Evolutionary conservation across 2,797 vertebrate species (phyloP), one percentile per base, ranked within the genome.

Genomic region (Peromyscus melanophrys): DNA sequence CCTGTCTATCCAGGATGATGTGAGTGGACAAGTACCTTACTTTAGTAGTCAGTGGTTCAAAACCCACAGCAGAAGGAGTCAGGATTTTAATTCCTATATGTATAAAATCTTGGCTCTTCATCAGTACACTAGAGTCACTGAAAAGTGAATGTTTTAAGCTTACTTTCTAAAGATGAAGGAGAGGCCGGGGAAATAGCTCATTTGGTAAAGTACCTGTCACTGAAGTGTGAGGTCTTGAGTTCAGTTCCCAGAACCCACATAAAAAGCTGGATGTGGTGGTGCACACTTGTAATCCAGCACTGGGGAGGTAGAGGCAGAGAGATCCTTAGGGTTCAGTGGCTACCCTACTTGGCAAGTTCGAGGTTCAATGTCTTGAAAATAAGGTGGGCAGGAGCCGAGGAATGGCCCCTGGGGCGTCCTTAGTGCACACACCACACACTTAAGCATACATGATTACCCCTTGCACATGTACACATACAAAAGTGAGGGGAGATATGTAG

Each of bases 61-160:
- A 55, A 43, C 25, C 10, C 29, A 21, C 13, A 23, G 10, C 29
- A 12, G 40, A 63, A 29, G 23, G 21, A 4, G 81, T 69, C 59
- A 80, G 52, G 19, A 63, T 40, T 92, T 81, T 90, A 37, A 65
- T 65, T 59, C 29, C 29, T 12, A 27, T 31, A 52, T 34, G 27
- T 61, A 1, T 37, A 69, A 94, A 97, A 27, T 92, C 77, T 90
- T 83, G 85, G 69, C 76, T 75, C 34, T 52, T 88, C 78, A 21
- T 52, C 49, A 31, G 16, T 16, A 29, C 69, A 37, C 52, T 27
- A 55, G 31, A 27, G 29, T 40, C 31, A 55, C 59, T 65, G 14
- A 77, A 73, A 87, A 21, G 49, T 77, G 40, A 34, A 37, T 67
- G 19, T 82, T 78, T 90, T 17, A 57, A 91, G 55, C 78, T 46